These are phyloP conservation scores for Eospalax fontanierii DNA, from an alignment of 2,797 vertebrate genomes.

Conservation along the genomic window DNA sequence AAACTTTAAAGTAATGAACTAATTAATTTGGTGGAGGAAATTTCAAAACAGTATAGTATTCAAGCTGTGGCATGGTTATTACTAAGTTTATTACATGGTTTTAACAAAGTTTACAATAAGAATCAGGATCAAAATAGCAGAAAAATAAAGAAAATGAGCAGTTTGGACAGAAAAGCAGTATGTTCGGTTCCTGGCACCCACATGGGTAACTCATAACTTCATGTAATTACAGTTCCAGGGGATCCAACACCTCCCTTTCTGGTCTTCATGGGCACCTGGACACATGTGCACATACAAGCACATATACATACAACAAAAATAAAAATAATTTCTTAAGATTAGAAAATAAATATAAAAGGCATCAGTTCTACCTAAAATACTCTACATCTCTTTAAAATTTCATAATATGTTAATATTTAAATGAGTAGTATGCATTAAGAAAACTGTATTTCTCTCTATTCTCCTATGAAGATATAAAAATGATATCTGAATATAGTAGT, in stretches of 20 bases:
- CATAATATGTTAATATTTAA: constrained; percentile 17
- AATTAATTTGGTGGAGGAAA: too few species aligned
- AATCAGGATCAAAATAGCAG: too few species aligned
- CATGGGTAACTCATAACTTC: not conserved
- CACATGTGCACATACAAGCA: not conserved
- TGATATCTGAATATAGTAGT: not conserved
- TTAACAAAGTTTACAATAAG: too few species aligned
- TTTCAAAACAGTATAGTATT: too few species aligned
- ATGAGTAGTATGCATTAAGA: not conserved
- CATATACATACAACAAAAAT: not conserved
- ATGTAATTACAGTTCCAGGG: not conserved
- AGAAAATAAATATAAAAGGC: not conserved
- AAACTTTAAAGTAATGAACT: too few species aligned
- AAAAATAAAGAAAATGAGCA: too few species aligned
- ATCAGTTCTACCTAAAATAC: not conserved
- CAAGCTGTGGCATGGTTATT: too few species aligned
- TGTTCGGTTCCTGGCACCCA: not conserved
- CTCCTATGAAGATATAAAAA: constrained; percentile 46
- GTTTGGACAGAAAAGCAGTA: too few species aligned
- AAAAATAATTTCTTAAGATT: not conserved
- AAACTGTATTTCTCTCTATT: not conserved
- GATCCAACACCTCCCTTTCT: not conserved
- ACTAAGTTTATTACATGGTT: too few species aligned
- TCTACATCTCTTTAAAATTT: constrained; percentile 26
- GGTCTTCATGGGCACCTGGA: not conserved